Percentiles rank a stretch among this genome's conserved stretches.
Conservation (phyloP, 2,113 vertebrate species). For the Sinosuthora webbiana region DNA sequence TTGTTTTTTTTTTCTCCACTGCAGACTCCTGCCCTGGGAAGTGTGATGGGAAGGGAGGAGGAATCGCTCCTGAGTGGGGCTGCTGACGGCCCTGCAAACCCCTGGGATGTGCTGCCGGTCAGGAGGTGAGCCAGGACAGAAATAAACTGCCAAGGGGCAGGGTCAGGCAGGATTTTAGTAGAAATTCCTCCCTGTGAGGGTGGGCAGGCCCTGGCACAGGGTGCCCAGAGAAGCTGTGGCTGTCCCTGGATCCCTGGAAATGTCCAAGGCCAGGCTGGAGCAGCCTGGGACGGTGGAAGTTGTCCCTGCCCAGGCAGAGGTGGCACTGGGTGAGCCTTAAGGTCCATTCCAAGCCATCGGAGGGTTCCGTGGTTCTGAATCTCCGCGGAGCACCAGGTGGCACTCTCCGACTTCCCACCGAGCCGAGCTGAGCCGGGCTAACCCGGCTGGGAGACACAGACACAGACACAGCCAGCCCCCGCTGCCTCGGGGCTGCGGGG, state of each 20-base stretch:
- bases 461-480: background rate
- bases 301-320: background rate
- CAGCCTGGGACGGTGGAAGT: rapidly evolving
- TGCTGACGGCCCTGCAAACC: background rate
- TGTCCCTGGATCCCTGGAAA: background rate
- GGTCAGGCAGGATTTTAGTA: background rate
- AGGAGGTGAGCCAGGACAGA: background rate
- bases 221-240: background rate
- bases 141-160: background rate
- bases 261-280: background rate
- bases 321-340: background rate
- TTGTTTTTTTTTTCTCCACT: background rate
- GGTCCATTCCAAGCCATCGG: background rate
- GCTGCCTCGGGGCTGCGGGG: background rate
- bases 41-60: background rate
- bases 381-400: constrained; percentile 53
- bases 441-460: background rate
- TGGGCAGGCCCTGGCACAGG: background rate
- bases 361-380: background rate
- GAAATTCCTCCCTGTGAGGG: background rate
- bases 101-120: background rate
- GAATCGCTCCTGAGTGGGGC: background rate
- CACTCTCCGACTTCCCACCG: constrained; percentile 30
- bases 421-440: background rate
- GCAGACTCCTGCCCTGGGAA: background rate